A percentile compares a stretch with the other conserved stretches of the same genome.
Conservation (phyloP, 2,797 vertebrate species). For the Protonibea diacanthus region DNA sequence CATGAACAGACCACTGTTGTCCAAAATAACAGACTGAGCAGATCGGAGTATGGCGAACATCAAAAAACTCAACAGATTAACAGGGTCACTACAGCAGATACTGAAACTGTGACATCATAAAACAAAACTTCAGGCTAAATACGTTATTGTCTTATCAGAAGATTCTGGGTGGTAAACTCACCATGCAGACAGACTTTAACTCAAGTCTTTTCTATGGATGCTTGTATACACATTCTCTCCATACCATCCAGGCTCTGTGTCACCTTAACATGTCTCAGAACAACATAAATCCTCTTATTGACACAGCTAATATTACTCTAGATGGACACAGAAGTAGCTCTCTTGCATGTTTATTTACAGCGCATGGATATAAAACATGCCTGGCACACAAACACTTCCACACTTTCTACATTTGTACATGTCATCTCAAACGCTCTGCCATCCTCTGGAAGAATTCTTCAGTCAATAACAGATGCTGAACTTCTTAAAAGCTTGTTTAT, state of each 20-base stretch:
- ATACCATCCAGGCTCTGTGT: conserved; percentile 6
- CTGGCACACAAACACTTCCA: conserved; percentile 2
- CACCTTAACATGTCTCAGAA: not conserved
- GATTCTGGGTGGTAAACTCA: not conserved
- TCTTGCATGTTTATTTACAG: not conserved
- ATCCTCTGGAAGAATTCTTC: not conserved
- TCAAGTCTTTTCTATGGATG: conserved; percentile 23
- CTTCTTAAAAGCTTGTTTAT: conserved; percentile 26
- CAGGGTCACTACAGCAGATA: conserved; percentile 29
- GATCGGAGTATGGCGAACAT: conserved; percentile 39
- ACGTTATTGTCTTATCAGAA: not conserved
- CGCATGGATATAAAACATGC: conserved; percentile 11
- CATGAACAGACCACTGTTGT: conserved; percentile 54
- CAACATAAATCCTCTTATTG: conserved; percentile 14
- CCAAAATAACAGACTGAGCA: conserved; percentile 59
- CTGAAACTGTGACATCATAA: conserved; percentile 21
- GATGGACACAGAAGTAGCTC: conserved; percentile 14
- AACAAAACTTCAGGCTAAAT: conserved; percentile 5
- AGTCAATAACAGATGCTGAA: not conserved
- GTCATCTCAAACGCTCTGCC: not conserved
- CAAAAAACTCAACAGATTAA: conserved; percentile 10
- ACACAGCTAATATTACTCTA: conserved; percentile 40
- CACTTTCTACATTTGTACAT: not conserved
- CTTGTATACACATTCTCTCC: conserved; percentile 19
- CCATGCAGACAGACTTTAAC: not conserved